Percentiles rank a stretch among this genome's conserved stretches.
Evolutionary conservation across 2,113 vertebrate species (phyloP).

Genomic region (Chloropsis hardwickii): DNA sequence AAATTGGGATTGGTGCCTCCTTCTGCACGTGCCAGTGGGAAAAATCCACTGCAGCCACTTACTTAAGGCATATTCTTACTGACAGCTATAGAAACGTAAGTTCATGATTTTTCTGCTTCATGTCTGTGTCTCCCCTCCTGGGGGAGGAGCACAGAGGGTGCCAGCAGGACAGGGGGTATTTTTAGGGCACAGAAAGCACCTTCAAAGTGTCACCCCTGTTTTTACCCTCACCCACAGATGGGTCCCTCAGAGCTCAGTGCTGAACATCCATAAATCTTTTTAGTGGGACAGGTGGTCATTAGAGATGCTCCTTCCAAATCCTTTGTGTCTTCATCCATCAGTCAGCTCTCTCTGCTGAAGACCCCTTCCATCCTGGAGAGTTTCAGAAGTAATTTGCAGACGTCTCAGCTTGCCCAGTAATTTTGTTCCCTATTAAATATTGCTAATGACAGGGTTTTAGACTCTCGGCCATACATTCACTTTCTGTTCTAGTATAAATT

Average conservation of each 20-base stretch:
- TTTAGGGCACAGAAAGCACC: neutral
- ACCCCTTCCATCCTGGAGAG: neutral
- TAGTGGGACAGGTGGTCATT: neutral
- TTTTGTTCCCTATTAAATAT: slow-evolving; percentile 23
- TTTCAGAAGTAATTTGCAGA: neutral
- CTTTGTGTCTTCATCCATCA: neutral
- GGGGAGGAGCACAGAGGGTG: neutral
- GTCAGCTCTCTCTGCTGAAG: neutral
- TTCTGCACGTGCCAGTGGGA: too few relatives aligned
- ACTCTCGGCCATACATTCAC: neutral
- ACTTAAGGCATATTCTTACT: too few relatives aligned
- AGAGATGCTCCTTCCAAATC: neutral
- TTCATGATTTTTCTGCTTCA: too few relatives aligned
- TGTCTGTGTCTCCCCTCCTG: too few relatives aligned
- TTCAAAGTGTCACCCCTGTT: neutral
- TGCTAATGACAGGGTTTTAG: neutral
- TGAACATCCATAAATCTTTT: neutral
- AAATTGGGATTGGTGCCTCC: neutral
- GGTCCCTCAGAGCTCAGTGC: neutral
- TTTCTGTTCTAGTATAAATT: neutral
- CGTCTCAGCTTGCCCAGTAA: neutral
- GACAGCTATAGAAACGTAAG: too few relatives aligned
- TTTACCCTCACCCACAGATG: neutral
- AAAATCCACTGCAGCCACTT: neutral
- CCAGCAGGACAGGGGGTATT: neutral